phyloP scores from a whole-genome alignment of 2,113 vertebrate genomes.

The Microcebus griseorufus region DNA sequence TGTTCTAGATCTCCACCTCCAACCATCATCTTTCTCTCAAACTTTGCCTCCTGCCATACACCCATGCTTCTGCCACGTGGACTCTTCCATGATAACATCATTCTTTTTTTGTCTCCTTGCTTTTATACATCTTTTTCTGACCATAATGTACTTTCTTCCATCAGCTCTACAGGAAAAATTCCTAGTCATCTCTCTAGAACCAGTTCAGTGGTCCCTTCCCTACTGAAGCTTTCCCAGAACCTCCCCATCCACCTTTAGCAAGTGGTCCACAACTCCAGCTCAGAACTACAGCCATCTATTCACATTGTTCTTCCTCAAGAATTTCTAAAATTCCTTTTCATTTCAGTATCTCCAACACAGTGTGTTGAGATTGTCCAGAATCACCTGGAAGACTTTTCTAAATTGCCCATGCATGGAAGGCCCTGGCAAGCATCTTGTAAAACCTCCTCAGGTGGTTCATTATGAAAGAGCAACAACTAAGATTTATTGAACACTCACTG shows the following conservation, averaged over 20 bases:
- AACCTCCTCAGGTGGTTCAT: background rate
- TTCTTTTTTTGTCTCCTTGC: background rate
- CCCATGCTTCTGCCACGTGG: background rate
- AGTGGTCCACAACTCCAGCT: background rate
- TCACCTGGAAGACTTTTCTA: background rate
- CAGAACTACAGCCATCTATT: background rate
- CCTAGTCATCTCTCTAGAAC: background rate
- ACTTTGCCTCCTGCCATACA: background rate
- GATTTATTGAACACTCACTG: background rate
- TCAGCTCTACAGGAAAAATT: background rate
- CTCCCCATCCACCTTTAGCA: background rate
- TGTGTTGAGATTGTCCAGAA: background rate
- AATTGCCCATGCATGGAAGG: background rate
- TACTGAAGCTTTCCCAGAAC: background rate
- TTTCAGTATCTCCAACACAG: background rate
- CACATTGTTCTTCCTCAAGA: background rate
- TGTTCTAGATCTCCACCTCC: background rate
- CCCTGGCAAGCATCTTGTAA: background rate
- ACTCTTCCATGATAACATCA: background rate
- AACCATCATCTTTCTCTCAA: background rate
- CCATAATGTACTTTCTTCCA: background rate
- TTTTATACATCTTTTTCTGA: background rate
- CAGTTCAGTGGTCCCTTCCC: background rate
- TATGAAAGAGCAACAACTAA: background rate
- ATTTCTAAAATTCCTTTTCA: constrained; percentile 18